Percentiles rank a stretch among this genome's conserved stretches.
These are phyloP conservation scores for Turnix velox DNA, from an alignment of 2,113 vertebrate genomes.

Conservation along the genomic window DNA sequence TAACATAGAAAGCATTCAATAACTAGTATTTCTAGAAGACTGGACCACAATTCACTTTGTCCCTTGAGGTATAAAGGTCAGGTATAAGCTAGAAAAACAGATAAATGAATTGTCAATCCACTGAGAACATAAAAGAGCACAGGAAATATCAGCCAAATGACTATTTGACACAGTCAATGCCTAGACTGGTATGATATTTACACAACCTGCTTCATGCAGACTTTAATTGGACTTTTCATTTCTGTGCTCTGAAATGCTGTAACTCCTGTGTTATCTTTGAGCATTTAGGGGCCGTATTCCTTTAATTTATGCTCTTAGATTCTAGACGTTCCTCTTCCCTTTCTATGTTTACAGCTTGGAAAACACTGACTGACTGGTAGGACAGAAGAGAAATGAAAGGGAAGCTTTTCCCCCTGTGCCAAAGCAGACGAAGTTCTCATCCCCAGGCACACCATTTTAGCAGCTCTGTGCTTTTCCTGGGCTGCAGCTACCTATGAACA, in stretches of 20 bases:
- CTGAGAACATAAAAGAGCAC: background rate
- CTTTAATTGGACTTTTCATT: constrained; percentile 27
- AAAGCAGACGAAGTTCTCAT: background rate
- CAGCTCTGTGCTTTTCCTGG: background rate
- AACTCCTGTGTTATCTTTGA: background rate
- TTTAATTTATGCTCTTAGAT: background rate
- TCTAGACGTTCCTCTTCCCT: background rate
- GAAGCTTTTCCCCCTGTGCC: background rate
- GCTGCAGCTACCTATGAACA: background rate
- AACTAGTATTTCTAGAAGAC: background rate
- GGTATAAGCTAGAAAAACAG: background rate
- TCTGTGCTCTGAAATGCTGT: background rate
- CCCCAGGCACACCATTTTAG: background rate
- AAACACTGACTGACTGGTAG: background rate
- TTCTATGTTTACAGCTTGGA: background rate
- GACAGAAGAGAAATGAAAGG: background rate
- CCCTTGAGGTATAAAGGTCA: constrained; percentile 27
- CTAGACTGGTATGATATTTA: constrained; percentile 14
- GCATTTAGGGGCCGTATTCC: background rate
- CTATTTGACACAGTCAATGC: background rate
- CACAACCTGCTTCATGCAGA: background rate
- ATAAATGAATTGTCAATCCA: background rate
- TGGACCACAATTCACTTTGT: background rate
- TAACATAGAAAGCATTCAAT: background rate
- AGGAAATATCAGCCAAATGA: constrained; percentile 1